These are phyloP conservation scores for Dromaius novaehollandiae DNA, from an alignment of 2,113 vertebrate species.

Conservation along the genomic window DNA sequence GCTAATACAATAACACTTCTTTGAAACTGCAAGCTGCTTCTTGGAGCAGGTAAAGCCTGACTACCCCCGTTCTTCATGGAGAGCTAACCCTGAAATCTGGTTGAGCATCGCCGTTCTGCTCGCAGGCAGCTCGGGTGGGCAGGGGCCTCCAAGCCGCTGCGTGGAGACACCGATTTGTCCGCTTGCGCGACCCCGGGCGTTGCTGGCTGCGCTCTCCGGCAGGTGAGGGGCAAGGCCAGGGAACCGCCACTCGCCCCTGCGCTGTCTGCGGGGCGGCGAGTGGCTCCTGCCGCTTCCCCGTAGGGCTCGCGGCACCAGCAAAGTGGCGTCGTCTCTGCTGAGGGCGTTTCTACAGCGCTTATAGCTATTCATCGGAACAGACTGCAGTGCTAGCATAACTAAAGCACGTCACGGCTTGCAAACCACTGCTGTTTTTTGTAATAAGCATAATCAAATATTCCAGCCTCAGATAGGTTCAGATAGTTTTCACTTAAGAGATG, in stretches of 20 bases:
- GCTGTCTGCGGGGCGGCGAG: not conserved
- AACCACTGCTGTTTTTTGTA: not conserved
- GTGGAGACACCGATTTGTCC: not conserved
- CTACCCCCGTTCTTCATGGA: not conserved
- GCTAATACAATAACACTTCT: not conserved
- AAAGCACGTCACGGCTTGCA: not conserved
- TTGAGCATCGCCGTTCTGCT: fast-evolving
- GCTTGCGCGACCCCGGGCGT: not conserved
- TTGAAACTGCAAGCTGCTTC: not conserved
- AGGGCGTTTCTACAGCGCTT: not conserved
- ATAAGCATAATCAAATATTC: not conserved
- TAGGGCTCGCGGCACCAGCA: not conserved
- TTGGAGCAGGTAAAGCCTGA: not conserved
- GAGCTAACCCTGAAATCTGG: not conserved
- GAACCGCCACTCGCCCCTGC: not conserved
- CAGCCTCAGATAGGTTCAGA: not conserved
- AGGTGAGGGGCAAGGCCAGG: not conserved
- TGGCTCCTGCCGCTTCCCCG: not conserved
- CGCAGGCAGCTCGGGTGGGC: not conserved
- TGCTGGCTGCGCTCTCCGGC: not conserved
- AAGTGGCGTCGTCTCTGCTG: fast-evolving
- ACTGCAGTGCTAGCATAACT: not conserved
- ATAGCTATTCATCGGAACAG: not conserved
- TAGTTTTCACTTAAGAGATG: not conserved
- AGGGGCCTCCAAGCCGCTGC: not conserved